Base-by-base conservation (phyloP, 2,113 vertebrate species). In the Bubalus kerabau region DNA sequence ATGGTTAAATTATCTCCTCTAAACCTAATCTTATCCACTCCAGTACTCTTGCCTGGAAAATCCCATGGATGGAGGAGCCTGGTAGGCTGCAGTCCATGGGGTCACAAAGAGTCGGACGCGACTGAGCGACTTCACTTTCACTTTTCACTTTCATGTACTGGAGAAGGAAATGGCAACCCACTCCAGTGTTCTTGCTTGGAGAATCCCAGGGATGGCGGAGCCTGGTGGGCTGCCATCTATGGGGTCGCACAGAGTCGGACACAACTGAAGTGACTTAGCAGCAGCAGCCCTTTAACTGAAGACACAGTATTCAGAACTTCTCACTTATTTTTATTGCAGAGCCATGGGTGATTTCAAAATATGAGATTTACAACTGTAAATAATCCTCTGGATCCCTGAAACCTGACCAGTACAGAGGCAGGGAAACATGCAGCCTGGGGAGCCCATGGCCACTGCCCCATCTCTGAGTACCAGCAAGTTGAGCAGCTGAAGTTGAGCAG, bases 281-380 rank as follows among this genome's bases (percentile, higher is more conserved):
- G 48, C 48, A 48, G 11, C 48, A 48, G 24, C 83, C 80, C 59
- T 43, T 92, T 50, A 92, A 50, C 4, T 76, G 74, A 74, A 40
- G 36, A 87, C 24, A 83, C 36, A 86, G 46, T 91, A 32, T 92
- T 89, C 16, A 87, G 30, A 92, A 95, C n/a, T 71, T 87, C 36
- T 93, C n/a, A 54, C 54, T 30, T 83, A n/a, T n/a, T 95, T 95
- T 82, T 87, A 67, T 85, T 85, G 87, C 9, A 8, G 54, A 85
- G 32, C 50, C 86, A 91, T 19, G 7, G 8, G 7, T 50, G 26
- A 57, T 81, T 91, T 94, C 23, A 78, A 96, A 94, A 62, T 81
- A 64, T 89, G 40, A 89, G 48, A 86, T 57, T 74, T 40, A 84
- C 6, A 87, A 87, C 32, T 19, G 40, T 21, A 91, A 91, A 89